Evolutionary conservation across 2,888 invertebrate species (phyloP).

Genomic region (Metopia argyrocephala): DNA sequence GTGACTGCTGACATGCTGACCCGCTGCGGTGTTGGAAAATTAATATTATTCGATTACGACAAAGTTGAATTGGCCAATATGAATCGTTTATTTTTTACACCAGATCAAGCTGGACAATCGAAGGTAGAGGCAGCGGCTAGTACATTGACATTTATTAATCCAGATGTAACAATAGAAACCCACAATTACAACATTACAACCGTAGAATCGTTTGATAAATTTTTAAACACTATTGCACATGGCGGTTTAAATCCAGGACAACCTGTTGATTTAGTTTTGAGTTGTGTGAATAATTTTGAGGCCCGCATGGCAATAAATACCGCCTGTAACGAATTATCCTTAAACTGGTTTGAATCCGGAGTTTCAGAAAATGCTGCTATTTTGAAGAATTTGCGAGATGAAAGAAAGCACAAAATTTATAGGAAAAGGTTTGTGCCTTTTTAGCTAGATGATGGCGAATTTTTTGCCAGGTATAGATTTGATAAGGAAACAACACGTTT

Average conservation of each 20-base stretch:
- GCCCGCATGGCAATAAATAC: slow-evolving; percentile 98
- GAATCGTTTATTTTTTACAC: slow-evolving; percentile 99
- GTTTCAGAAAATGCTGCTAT: slow-evolving; percentile 99
- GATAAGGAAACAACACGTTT: no score
- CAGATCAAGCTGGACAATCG: slow-evolving; percentile 96
- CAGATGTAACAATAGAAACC: slow-evolving; percentile 95
- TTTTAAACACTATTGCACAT: slow-evolving; percentile 89
- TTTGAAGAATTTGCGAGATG: no score
- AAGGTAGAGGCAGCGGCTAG: slow-evolving; percentile 93
- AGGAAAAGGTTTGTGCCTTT: no score
- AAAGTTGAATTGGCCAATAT: slow-evolving; percentile 99
- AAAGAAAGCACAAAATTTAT: no score
- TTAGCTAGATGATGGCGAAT: no score
- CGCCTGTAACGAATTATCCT: slow-evolving; percentile 95
- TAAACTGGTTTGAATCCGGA: slow-evolving; percentile 99
- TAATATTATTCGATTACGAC: slow-evolving; percentile 98
- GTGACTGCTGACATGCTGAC: slow-evolving; percentile 99
- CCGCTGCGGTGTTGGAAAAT: slow-evolving; percentile 97
- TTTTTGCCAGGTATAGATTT: no score
- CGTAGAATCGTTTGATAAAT: slow-evolving; percentile 94
- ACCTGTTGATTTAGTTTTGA: slow-evolving; percentile 94
- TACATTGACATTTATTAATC: slow-evolving; percentile 93
- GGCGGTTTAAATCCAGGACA: slow-evolving; percentile 84
- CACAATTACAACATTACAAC: slow-evolving; percentile 98
- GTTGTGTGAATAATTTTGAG: slow-evolving; percentile 99